Percentiles rank a stretch among this genome's conserved stretches.
phyloP scores from a whole-genome alignment of 1,140 invertebrate genomes.

The Melitaea cinxia region DNA sequence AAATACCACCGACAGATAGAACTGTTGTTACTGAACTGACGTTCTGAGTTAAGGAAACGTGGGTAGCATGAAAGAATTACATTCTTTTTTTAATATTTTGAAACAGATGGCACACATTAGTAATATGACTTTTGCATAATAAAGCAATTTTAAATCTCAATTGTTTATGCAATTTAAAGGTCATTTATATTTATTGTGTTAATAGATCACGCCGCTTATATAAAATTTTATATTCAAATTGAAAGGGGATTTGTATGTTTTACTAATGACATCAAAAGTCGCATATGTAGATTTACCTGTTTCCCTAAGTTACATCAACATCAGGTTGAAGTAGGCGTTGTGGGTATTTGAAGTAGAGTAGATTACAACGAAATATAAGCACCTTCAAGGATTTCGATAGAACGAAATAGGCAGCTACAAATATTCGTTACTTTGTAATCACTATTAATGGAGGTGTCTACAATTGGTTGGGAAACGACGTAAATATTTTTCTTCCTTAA shows the following conservation, averaged over 20 bases:
- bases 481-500: too few relatives aligned
- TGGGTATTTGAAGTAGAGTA: conserved; percentile 5
- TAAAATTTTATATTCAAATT: too few relatives aligned
- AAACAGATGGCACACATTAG: conserved; percentile 11
- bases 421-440: not conserved
- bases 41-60: conserved; percentile 14
- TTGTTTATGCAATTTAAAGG: not conserved
- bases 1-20: conserved; percentile 1
- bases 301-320: conserved; percentile 1
- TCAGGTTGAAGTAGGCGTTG: not conserved
- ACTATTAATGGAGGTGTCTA: not conserved
- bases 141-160: not conserved
- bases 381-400: not conserved
- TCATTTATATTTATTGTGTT: not conserved
- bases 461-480: not conserved
- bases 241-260: too few relatives aligned
- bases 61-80: conserved; percentile 15
- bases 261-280: too few relatives aligned
- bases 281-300: too few relatives aligned
- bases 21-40: conserved; percentile 2
- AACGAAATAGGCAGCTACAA: not conserved
- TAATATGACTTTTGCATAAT: conserved; percentile 3
- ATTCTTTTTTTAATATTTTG: conserved; percentile 7
- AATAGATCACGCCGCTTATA: too few relatives aligned
- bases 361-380: not conserved